Conservation (phyloP, 30 jellyfish, hydroid and myxozoan genomes). For the Aurelia sp. region DNA sequence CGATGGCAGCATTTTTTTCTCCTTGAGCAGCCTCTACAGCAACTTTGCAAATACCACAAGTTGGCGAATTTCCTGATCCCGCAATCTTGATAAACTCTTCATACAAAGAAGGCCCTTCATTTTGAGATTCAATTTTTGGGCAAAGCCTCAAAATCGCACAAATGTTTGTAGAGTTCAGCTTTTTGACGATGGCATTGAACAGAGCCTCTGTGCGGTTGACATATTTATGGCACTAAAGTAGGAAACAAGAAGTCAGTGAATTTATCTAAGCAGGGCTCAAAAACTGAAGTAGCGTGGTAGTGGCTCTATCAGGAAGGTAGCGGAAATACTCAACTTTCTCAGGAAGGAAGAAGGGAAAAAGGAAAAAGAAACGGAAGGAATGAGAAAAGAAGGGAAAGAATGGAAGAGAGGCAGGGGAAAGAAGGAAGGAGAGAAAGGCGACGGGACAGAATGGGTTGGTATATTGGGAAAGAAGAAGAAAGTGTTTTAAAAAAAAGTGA, state of each 20-base stretch:
- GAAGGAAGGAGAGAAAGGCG: no score
- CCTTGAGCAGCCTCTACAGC: conserved; percentile 10
- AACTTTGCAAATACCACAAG: conserved; percentile 47
- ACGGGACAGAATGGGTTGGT: no score
- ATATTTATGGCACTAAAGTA: conserved; percentile 21
- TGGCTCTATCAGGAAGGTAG: no score
- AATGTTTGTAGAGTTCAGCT: neutral
- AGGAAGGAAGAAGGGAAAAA: no score
- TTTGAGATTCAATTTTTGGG: neutral
- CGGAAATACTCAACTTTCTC: no score
- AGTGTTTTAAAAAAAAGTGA: no score
- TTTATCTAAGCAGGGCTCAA: no score
- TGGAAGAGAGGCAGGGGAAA: no score
- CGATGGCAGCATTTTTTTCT: neutral
- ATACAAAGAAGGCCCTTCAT: neutral
- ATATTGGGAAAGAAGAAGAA: no score
- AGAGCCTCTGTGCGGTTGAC: conserved; percentile 24
- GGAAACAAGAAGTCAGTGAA: neutral
- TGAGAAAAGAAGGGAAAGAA: no score
- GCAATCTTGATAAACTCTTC: neutral
- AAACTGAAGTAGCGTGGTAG: no score
- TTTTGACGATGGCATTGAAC: conserved; percentile 8
- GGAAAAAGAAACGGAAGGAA: no score
- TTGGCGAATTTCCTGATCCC: neutral
- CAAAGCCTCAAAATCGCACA: conserved; percentile 25